Base-by-base conservation (phyloP, 2,113 vertebrate species). In the Pterocles burchelli region DNA sequence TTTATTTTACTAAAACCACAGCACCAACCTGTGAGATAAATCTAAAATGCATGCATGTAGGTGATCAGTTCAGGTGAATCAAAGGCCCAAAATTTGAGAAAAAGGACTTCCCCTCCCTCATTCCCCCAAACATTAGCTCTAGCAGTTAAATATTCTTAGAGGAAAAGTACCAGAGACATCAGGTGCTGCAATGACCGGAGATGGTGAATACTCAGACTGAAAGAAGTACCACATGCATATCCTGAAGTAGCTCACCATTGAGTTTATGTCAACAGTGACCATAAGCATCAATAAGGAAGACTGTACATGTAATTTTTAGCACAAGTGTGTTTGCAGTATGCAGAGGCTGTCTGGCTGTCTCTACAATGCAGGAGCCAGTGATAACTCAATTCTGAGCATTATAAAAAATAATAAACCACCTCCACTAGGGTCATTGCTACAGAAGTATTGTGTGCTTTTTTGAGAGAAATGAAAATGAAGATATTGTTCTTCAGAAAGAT, bases 401-500 rank as follows among this genome's bases (percentile, higher is more conserved):
- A 66, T 18, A 34, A 89, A 88, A 85, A 93, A 76, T 22, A 48
- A 33, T 45, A 74, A 96, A 67, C 21, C 33, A 55, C 58, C 31
- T 87, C 36, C 31, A 54, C 13, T 78, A 80, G 51, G 25, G 54
- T 74, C 70, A 89, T 52, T 71, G 41, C 48, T 68, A 49, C 58
- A 29, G 67, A 96, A 75, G n/a, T 55, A 85, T 48, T 48, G n/a
- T 66, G 25, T 41, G 41, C 91, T 57, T 90, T 46, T 88, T 63
- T 62, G 59, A 89, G 66, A 36, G 52, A 80, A 91, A 74, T 45
- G 9, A 95, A 90, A 94, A 96, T 48, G 90, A 78, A 78, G 33
- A 49, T 78, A 19, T 3, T 74, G 31, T 48, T 88, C 66, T 88
- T 92, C 41, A 52, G 43, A 77, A 89, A 68, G 3, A 18, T 22